Percentiles rank a stretch among this genome's conserved stretches.
Conservation (phyloP, 35 echinoderm and acorn worm species). For the Heliocidaris erythrogramma region DNA sequence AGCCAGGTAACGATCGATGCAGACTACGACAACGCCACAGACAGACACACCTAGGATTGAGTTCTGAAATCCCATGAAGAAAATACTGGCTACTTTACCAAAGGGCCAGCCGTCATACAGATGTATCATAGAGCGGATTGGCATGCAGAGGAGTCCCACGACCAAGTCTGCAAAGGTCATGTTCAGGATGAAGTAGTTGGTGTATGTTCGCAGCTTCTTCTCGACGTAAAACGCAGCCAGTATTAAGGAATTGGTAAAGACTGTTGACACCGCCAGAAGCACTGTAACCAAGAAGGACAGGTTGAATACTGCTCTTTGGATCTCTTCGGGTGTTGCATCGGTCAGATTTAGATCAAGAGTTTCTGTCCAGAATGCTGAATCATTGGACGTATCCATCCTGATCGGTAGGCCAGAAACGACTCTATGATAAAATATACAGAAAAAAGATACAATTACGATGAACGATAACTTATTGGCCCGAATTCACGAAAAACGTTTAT, state of each 20-base stretch:
- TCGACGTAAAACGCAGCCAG: slow-evolving; percentile 10
- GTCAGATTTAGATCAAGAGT: no score
- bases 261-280: not conserved
- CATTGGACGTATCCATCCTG: no score
- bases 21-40: slow-evolving; percentile 28
- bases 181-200: slow-evolving; percentile 25
- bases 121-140: slow-evolving; percentile 17
- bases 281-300: not conserved
- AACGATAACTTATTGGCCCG: no score
- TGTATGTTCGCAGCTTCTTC: not conserved
- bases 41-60: slow-evolving; percentile 32
- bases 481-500: no score
- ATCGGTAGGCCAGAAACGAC: no score
- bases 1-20: slow-evolving; percentile 56
- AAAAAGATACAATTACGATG: no score
- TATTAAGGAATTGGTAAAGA: not conserved
- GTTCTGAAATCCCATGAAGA: slow-evolving; percentile 32
- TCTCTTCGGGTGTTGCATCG: no score
- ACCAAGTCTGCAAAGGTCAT: slow-evolving; percentile 38
- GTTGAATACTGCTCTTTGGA: no score
- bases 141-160: slow-evolving; percentile 44
- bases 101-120: slow-evolving; percentile 16
- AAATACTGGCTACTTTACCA: not conserved
- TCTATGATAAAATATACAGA: no score
- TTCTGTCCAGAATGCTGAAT: no score